These are phyloP conservation scores for Harlomillsia oculata DNA, from an alignment of 1,140 invertebrate genomes.

Conservation along the genomic window DNA sequence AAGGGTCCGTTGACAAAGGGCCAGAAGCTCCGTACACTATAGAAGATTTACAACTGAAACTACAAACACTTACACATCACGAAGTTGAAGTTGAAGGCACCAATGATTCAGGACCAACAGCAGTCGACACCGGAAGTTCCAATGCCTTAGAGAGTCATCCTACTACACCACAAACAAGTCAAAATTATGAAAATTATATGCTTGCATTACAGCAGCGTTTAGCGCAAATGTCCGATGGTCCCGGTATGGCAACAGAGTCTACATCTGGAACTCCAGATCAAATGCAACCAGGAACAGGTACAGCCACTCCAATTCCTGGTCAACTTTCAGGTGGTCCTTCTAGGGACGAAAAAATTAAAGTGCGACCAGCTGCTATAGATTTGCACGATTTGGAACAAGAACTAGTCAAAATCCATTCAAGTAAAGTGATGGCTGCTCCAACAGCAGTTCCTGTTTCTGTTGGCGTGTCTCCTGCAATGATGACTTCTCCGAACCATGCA, in stretches of 20 bases:
- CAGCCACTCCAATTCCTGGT: constrained; percentile 28
- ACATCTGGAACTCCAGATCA: constrained; percentile 15
- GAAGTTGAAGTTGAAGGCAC: not conserved
- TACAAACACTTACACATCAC: constrained; percentile 47
- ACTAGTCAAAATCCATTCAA: constrained; percentile 34
- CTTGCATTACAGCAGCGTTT: constrained; percentile 52
- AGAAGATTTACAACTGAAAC: constrained; percentile 48
- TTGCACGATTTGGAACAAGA: constrained; percentile 42
- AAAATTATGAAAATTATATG: constrained; percentile 49
- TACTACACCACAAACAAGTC: constrained; percentile 47
- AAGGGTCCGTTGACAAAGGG: constrained; percentile 7
- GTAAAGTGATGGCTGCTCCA: not conserved
- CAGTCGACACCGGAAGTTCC: not conserved
- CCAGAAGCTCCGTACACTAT: constrained; percentile 43
- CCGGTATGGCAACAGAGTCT: constrained; percentile 2
- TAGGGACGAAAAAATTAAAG: constrained; percentile 31
- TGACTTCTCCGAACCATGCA: constrained; percentile 5
- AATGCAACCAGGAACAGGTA: constrained; percentile 21
- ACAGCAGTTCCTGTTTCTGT: not conserved
- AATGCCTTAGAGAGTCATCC: constrained; percentile 40
- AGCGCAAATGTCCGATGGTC: constrained; percentile 41
- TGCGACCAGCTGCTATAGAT: constrained; percentile 39
- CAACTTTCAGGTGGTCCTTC: constrained; percentile 22
- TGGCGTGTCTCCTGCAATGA: not conserved
- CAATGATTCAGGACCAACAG: no score